Base-by-base conservation (phyloP, 2,113 vertebrate species). In the Emberiza fucata region DNA sequence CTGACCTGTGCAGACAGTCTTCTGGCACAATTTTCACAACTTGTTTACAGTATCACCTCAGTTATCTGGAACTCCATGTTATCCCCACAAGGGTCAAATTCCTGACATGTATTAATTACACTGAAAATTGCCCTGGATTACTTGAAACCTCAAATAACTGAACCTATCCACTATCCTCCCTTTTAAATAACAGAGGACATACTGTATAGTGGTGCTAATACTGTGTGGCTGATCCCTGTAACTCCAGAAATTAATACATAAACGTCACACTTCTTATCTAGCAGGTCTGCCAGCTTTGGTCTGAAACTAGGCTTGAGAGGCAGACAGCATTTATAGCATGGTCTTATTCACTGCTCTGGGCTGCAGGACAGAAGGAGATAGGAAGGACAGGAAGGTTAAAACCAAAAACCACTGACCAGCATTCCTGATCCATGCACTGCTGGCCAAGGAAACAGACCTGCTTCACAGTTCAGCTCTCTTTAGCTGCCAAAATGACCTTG, bases 101-200 rank as follows among this genome's bases (percentile, higher is more conserved):
- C 94, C 69, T 96, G 76, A 86, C 71, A 51, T 75, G 69, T 93
- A 97, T 97, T 95, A 96, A 93, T 97, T 96, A 94, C 90, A 93
- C 20, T 76, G 86, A 96, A 96, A 96, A 95, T 92, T 95, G 61
- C 82, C 57, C 48, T 84, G 69, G 76, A 95, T 94, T 95, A 95
- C 88, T 78, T 86, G 76, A 97, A 97, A 91, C 90, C 65, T 92
- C 90, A 90, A 95, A 81, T 86, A 95, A 81, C 82, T 81, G 72
- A 88, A 92, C 31, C 51, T 86, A 88, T 71, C 90, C 90, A 83
- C 53, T 14, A 2, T 84, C 40, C 37, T 81, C 53, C 35, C 73
- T 92, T 90, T 92, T 92, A 92, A 97, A 60, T 81, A 95, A 94
- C 85, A 94, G 82, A 73, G 51, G 18, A 78, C 33, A 64, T 28